Base-by-base conservation (phyloP, 2,113 vertebrate genomes). In the Emydura subglobosa region DNA sequence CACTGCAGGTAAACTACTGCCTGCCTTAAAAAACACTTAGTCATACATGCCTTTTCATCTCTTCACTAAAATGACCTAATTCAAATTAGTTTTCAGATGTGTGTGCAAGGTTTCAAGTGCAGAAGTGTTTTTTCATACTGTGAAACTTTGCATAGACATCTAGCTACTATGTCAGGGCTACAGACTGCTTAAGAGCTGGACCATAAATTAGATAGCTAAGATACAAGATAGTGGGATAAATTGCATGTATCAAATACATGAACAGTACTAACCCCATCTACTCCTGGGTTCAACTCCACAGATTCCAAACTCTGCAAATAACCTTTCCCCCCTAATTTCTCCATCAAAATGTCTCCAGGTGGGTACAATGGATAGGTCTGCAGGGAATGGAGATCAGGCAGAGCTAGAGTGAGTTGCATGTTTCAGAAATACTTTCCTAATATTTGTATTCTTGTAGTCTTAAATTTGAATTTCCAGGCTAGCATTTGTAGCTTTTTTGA, bases 11-110 rank as follows among this genome's bases (percentile, higher is more conserved):
- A 47, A 57, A 39, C 54, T 0, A 1, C 51, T 39, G 14, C 47
- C 39, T 49, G 39, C 72, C 25, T 4, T 27, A 10, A 3, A 16
- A 54, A 12, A 4, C 5, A 7, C n/a, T 2, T 7, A 24, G 27
- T n/a, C 57, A 4, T 34, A 2, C 0, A 1, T 44, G 19, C 55
- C 14, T 53, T 51, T 94, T 79, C 54, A 27, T 4, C 78, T 44
- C 39, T 17, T 0, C 1, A 0, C 11, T 39, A 50, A 59, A 10
- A 19, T 24, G 47, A 34, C 42, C 24, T 42, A 4, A 31, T 7
- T 29, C 17, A 8, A 61, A 74, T 11, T 39, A 34, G 1, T 29
- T 82, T 6, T 17, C n/a, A 39, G 68, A 14, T 83, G 82, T 74
- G 22, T 27, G 51, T 27, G 5, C 19, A 89, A 39, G 54, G 81